phyloP scores from a whole-genome alignment of 2,113 vertebrate species.

The Sapayoa aenigma region DNA sequence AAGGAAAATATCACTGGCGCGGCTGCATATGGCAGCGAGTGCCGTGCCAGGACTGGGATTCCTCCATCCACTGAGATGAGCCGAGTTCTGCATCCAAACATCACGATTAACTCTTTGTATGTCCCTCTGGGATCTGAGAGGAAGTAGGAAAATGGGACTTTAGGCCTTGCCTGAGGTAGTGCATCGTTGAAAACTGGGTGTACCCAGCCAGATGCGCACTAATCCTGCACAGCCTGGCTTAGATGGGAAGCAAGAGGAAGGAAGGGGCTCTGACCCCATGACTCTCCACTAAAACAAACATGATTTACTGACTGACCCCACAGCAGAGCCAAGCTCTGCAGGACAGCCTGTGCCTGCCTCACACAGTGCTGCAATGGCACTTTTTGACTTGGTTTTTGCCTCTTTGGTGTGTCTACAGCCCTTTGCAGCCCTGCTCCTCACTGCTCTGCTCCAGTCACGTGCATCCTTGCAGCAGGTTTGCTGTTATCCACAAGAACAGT shows the following conservation, averaged over 20 bases:
- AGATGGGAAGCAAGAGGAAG: background rate
- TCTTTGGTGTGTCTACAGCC: background rate
- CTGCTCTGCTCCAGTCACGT: background rate
- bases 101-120: background rate
- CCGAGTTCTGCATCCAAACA: background rate
- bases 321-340: background rate
- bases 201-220: background rate
- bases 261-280: background rate
- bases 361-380: background rate
- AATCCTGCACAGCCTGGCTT: background rate
- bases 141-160: background rate
- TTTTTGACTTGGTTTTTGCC: background rate
- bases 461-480: background rate
- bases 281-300: background rate
- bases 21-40: background rate
- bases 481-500: background rate
- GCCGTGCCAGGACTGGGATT: conserved; percentile 21
- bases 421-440: background rate
- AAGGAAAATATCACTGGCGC: background rate
- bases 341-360: too few relatives aligned
- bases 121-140: background rate
- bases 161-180: background rate
- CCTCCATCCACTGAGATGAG: background rate
- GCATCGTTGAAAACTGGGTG: fast-evolving
- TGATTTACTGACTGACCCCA: background rate